These are phyloP conservation scores for Sylvilagus bachmani DNA, from an alignment of 2,113 vertebrate species.

Conservation along the genomic window DNA sequence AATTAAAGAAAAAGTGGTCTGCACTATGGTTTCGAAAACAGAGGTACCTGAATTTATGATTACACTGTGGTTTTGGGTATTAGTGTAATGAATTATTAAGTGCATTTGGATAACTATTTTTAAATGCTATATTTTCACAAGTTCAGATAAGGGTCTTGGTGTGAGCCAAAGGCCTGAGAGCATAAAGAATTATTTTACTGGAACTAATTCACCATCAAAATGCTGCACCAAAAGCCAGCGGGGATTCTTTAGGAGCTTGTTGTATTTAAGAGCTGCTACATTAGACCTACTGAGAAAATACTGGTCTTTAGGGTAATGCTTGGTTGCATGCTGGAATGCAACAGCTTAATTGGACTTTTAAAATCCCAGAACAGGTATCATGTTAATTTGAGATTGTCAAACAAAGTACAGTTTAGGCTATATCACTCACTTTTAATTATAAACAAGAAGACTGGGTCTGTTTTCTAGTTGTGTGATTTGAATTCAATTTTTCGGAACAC, in stretches of 20 bases:
- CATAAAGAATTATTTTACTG: conserved; percentile 10
- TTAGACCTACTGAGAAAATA: conserved; percentile 74
- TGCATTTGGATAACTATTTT: not conserved
- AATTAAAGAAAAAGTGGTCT: not conserved
- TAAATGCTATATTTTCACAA: not conserved
- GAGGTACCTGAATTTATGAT: not conserved
- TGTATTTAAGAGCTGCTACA: conserved; percentile 19
- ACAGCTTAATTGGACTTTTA: conserved; percentile 63
- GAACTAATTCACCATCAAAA: conserved; percentile 61
- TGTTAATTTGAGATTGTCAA: conserved; percentile 63
- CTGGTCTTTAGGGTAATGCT: conserved; percentile 53
- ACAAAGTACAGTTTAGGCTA: conserved; percentile 28
- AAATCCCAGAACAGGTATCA: conserved; percentile 55
- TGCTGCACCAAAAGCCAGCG: conserved; percentile 30
- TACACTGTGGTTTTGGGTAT: not conserved
- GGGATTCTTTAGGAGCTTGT: conserved; percentile 18
- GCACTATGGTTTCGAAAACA: not conserved
- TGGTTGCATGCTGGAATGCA: conserved; percentile 59
- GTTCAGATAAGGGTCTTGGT: not conserved
- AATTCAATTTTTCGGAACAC: conserved; percentile 17
- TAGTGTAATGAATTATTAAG: not conserved
- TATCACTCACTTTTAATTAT: not conserved
- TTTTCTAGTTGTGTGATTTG: not conserved
- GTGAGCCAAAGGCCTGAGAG: not conserved
- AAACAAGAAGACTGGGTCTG: not conserved